Conservation (phyloP, 2,797 vertebrate genomes). For the Lycodopsis pacificus region DNA sequence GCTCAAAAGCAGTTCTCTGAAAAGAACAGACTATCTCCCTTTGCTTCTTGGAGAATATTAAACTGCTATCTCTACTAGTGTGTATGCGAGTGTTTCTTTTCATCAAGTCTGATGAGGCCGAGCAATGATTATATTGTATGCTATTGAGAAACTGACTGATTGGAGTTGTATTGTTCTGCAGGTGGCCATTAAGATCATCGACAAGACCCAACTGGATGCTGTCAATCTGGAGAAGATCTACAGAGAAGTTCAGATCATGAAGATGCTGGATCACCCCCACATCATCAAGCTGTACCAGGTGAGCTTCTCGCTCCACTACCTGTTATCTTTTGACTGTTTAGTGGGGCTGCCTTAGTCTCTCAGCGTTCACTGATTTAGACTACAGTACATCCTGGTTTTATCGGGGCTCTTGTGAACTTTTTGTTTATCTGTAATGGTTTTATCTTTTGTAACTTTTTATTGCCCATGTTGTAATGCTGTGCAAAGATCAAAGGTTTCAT, state of each 20-base stretch:
- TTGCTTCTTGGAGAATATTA: constrained; percentile 27
- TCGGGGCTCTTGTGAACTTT: background rate
- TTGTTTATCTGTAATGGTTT: background rate
- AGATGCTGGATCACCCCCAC: constrained; percentile 97
- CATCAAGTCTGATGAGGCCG: constrained; percentile 25
- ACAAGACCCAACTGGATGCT: constrained; percentile 97
- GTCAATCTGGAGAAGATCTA: constrained; percentile 99
- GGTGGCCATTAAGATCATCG: constrained; percentile 99
- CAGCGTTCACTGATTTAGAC: too few relatives aligned
- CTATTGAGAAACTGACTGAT: constrained; percentile 28
- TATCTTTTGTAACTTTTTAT: background rate
- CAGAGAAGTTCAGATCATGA: constrained; percentile 99
- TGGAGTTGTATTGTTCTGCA: constrained; percentile 71
- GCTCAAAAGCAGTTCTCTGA: constrained; percentile 27
- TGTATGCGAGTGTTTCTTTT: constrained; percentile 8
- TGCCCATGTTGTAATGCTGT: background rate
- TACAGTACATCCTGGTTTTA: background rate
- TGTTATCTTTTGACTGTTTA: constrained; percentile 2
- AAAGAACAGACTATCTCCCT: constrained; percentile 32
- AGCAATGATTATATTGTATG: constrained; percentile 14
- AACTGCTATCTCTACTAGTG: constrained; percentile 20
- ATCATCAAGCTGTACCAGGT: constrained; percentile 99
- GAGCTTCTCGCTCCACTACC: constrained; percentile 32
- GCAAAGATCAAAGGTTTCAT: constrained; percentile 4
- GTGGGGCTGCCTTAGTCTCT: too few relatives aligned